Base-by-base conservation (phyloP, 1,140 invertebrate species). In the Aricia agestis region DNA sequence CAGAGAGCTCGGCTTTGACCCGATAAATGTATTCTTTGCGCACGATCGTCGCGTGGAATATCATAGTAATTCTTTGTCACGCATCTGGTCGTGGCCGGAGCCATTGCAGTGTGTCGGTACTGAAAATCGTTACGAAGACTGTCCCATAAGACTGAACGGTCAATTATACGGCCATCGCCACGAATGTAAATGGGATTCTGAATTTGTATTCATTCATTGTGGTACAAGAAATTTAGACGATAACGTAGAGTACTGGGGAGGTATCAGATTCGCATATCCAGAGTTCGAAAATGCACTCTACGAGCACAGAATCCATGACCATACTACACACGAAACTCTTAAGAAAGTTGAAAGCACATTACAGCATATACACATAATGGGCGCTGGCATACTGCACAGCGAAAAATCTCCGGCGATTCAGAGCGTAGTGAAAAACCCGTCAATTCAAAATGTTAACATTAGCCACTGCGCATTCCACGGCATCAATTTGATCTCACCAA, bases 331-430 rank as follows among this genome's bases (percentile, higher is more conserved):
- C 80, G 94, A 94, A 72, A 95, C 94, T 0, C 80, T 94, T 41
- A 93, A 89, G 18, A 92, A 92, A 75, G 91, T 93, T 45, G 96
- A 97, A 81, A 98, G 97, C 17, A 88, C 94, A 0, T 76, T 99
- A 67, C 94, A 96, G 81, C 96, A 95, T 82, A 95, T 99, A 0
- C 95, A 97, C 75, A 97, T 99, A 61, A 94, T 95, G 42, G 98
- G 98, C n/a, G 99, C 98, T 66, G 99, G 98, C 17, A 96, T 99
- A 68, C 92, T 99, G 10, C 99, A 99, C 82, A 98, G 97, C 82
- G 97, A 99, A 92, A 98, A 97, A 89, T 96, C 95, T 3, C 96
- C 98, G 0, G 98, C 98, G 2, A 92, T 99, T 59, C 97, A 99
- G 85, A 95, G 96, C 25, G 95, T 99, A 41, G 94, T 95, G 82